Percentiles rank a stretch among this genome's conserved stretches.
Conservation (phyloP, 2,113 vertebrate species). For the Telmatochromis brachygnathus region DNA sequence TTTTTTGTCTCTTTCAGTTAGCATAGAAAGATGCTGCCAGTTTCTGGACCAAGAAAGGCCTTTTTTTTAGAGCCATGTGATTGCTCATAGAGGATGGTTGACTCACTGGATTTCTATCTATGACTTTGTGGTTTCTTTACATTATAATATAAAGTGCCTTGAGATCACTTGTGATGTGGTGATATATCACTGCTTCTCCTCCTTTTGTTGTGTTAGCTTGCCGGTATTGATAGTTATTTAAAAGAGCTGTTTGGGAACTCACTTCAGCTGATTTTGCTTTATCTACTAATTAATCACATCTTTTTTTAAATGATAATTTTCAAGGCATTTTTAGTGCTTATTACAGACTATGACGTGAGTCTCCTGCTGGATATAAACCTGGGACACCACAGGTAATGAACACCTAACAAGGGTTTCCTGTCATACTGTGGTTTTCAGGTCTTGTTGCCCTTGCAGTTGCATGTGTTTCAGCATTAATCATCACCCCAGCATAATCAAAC, state of each 20-base stretch:
- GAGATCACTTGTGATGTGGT: neutral
- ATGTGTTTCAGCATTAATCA: neutral
- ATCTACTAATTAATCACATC: neutral
- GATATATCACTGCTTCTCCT: neutral
- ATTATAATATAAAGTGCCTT: neutral
- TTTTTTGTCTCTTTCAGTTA: neutral
- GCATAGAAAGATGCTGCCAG: neutral
- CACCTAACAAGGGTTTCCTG: rapidly evolving
- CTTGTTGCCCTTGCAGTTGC: neutral
- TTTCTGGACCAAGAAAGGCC: neutral
- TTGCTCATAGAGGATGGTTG: neutral
- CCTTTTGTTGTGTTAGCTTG: neutral
- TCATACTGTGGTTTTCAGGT: neutral
- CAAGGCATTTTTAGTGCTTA: neutral
- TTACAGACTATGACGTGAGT: neutral
- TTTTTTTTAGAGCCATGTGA: neutral
- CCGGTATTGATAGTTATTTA: neutral
- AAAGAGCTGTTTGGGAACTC: neutral
- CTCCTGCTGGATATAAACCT: neutral
- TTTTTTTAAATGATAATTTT: neutral
- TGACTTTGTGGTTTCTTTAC: neutral
- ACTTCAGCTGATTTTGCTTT: neutral
- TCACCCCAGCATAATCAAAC: neutral
- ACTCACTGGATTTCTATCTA: neutral
- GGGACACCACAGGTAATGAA: neutral